Base-by-base conservation (phyloP, 2,113 vertebrate species). In the Clarias batrachus region DNA sequence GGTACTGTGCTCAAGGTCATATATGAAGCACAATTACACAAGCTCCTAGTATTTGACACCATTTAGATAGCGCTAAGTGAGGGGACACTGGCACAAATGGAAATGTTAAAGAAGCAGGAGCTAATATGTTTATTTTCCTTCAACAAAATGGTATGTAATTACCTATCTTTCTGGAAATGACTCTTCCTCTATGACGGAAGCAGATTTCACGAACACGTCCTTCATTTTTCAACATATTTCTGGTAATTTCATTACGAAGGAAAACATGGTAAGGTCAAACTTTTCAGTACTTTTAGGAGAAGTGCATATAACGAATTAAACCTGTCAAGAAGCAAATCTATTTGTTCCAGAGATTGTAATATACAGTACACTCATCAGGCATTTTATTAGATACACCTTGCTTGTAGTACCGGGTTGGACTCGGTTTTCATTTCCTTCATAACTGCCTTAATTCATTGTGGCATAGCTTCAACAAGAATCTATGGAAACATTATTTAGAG, bases 1-100 rank as follows among this genome's bases (percentile, higher is more conserved):
- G 81, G 62, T 83, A 83, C 57, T 56, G 66, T 25, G 25, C 59
- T 87, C 81, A 87, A 87, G 86, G 86, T 87, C 81, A 83, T 74
- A 78, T 21, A 78, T 76, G 73, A 87, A 87, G 86, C 71, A 83
- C 79, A 86, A 63, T 86, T 82, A 73, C 68, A 54, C 66, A 33
- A 74, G 56, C 57, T 74, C 57, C 30, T 73, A 71, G 68, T 71
- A 63, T 82, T 82, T 86, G 85, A 86, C 79, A 86, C 85, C 78
- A 63, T 86, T 86, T 74, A 86, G 85, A 73, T 56, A 21, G 25
- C n/a, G 52, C 13, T 17, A 74, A 86, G 62, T 37, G 80, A 87
- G 71, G 57, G 57, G 30, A 62, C 85, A 73, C 77, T 71, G 77
- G 14, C 16, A 77, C 19, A 12, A n/a, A 30, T 63, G 27, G 10